Percentiles rank a stretch among this genome's conserved stretches.
phyloP scores from a whole-genome alignment of 2,888 invertebrate species.

The Serrognathus titanus region DNA sequence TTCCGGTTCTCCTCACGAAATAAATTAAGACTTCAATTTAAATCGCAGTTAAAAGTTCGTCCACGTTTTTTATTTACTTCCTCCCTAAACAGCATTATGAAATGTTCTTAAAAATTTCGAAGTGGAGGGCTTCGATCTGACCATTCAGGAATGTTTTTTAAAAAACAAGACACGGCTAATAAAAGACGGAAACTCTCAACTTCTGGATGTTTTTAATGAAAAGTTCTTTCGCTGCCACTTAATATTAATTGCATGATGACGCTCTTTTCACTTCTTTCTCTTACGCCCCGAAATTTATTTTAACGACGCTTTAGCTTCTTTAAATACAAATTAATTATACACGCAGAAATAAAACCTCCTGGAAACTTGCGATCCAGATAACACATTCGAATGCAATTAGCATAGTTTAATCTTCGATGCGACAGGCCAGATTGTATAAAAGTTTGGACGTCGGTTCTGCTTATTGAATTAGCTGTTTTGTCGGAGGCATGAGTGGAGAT shows the following conservation, averaged over 20 bases:
- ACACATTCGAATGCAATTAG: no score
- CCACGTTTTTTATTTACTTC: constrained; percentile 4
- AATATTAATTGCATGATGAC: constrained; percentile 39
- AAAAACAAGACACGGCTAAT: constrained; percentile 33
- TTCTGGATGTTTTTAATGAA: constrained; percentile 38
- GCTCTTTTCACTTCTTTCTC: constrained; percentile 24
- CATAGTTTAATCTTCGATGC: no score
- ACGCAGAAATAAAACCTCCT: no score
- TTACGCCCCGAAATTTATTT: not conserved
- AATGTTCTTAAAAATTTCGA: constrained; percentile 18
- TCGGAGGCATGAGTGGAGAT: constrained; percentile 31
- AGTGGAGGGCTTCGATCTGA: constrained; percentile 21
- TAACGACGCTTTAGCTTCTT: no score
- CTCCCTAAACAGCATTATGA: constrained; percentile 6
- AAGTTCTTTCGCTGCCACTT: constrained; percentile 39
- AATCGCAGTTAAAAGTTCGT: constrained; percentile 4
- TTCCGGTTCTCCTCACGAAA: no score
- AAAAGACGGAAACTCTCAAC: constrained; percentile 36
- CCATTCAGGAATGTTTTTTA: constrained; percentile 26
- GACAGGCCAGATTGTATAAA: constrained; percentile 27
- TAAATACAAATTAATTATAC: no score
- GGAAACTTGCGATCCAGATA: no score
- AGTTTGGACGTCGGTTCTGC: constrained; percentile 34
- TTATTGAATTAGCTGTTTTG: constrained; percentile 36
- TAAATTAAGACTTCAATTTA: not conserved